phyloP scores from a whole-genome alignment of 2,888 invertebrate genomes.

The Drosophila buzzatii region DNA sequence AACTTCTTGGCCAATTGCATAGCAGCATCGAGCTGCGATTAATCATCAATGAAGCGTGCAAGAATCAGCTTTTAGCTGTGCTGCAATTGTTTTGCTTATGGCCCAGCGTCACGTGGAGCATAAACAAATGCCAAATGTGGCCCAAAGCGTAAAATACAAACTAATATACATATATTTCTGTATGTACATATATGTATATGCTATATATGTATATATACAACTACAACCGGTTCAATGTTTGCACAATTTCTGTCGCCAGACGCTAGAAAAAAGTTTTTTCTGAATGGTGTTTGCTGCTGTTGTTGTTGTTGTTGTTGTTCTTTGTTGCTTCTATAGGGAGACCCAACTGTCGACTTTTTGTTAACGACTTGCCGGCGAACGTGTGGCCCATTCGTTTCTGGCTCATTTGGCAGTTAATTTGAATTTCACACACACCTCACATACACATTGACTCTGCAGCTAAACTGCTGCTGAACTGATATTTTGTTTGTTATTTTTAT shows the following conservation, averaged over 20 bases:
- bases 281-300: constrained; percentile 55
- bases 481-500: constrained; percentile 17
- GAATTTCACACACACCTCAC: constrained; percentile 77
- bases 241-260: constrained; percentile 77
- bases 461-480: constrained; percentile 13
- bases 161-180: not conserved
- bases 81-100: constrained; percentile 29
- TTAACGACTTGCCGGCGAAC: constrained; percentile 50
- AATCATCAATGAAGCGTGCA: constrained; percentile 80
- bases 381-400: constrained; percentile 69
- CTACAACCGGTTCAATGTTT: constrained; percentile 80
- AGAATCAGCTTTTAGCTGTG: constrained; percentile 46
- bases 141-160: constrained; percentile 21
- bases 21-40: constrained; percentile 27
- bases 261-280: constrained; percentile 54
- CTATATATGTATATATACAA: constrained; percentile 48
- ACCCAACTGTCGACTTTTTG: constrained; percentile 23
- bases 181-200: not conserved
- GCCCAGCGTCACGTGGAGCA: constrained; percentile 47
- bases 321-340: constrained; percentile 32
- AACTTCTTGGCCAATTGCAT: constrained; percentile 52
- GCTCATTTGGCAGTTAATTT: constrained; percentile 72
- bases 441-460: constrained; percentile 2
- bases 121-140: constrained; percentile 35
- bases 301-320: not conserved